Base-by-base conservation (phyloP, 2,113 vertebrate species). In the Pterocles gutturalis region DNA sequence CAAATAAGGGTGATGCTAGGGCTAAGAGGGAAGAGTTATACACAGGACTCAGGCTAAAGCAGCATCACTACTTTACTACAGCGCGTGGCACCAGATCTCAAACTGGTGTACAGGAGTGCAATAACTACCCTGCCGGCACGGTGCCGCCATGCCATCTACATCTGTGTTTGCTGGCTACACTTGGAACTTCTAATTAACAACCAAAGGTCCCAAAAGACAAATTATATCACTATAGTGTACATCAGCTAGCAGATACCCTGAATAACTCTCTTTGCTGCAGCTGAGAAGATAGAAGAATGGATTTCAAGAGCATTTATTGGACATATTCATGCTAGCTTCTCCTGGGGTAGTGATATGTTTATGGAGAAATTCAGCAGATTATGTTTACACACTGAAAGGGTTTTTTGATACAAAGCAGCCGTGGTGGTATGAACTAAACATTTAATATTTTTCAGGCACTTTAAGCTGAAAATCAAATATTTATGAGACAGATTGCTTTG, bases 71-170 rank as follows among this genome's bases (percentile, higher is more conserved):
- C 10, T 21, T n/a, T 26, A 13, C 3, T 48, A 6, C 41, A 76
- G 38, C 0, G 0, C 2, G 2, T 4, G 31, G 43, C 53, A 54
- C 31, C 73, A 49, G 36, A 5, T 2, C 13, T 29, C 0, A 1
- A 31, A 49, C 26, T 8, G 28, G 51, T 2, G 1, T 0, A 10
- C 17, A 15, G 76, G 46, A 17, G 24, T 20, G n/a, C 55, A 12
- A 7, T 1, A 58, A 58, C n/a, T 54, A 51, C 49, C 5, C 43
- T 1, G 1, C n/a, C 0, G 1, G 51, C 75, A 33, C 43, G 46
- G 51, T 5, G 2, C 57, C 13, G n/a, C 26, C 2, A 1, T 17
- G 41, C 20, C 4, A 1, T 16, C 66, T 34, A 46, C 64, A 26
- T 31, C 58, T 34, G 38, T 4, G 7, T 60, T 83, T 0, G 0